Percentiles rank a stretch among this genome's conserved stretches.
These are phyloP conservation scores for Drosophila bocki DNA, from an alignment of 1,140 invertebrate species.

Conservation along the genomic window DNA sequence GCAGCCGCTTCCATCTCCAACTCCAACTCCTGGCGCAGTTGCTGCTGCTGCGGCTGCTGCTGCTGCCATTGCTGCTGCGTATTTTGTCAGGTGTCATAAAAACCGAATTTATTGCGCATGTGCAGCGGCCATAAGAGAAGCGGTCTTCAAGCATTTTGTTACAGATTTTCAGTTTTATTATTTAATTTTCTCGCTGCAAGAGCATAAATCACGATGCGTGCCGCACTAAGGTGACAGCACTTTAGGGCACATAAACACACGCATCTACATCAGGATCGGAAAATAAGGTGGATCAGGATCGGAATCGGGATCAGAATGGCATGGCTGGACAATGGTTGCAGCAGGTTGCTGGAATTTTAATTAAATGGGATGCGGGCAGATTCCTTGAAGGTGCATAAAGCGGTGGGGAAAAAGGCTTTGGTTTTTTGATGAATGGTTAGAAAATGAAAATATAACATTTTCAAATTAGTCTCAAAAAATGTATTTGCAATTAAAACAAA, in stretches of 20 bases:
- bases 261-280: constrained; percentile 24
- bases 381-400: constrained; percentile 5
- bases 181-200: constrained; percentile 70
- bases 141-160: constrained; percentile 59
- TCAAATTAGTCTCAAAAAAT: too few relatives aligned
- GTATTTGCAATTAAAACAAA: too few relatives aligned
- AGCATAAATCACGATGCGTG: constrained; percentile 79
- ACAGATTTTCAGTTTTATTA: constrained; percentile 75
- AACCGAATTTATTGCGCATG: constrained; percentile 84
- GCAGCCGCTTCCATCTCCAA: constrained; percentile 53
- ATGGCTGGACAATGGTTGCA: constrained; percentile 9
- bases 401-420: not conserved
- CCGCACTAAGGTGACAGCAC: constrained; percentile 78
- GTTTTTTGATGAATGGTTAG: constrained; percentile 7
- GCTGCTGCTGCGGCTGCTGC: constrained; percentile 57
- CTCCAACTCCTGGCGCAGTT: constrained; percentile 28
- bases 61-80: constrained; percentile 59
- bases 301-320: constrained; percentile 18
- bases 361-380: constrained; percentile 52
- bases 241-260: constrained; percentile 79
- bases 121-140: constrained; percentile 65
- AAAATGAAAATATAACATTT: too few relatives aligned
- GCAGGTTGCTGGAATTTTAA: constrained; percentile 79
- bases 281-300: not conserved
- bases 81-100: constrained; percentile 85